Percentiles rank a stretch among this genome's conserved stretches.
Evolutionary conservation across 2,113 vertebrate genomes (phyloP).

Genomic region (Haliaeetus leucogaster): DNA sequence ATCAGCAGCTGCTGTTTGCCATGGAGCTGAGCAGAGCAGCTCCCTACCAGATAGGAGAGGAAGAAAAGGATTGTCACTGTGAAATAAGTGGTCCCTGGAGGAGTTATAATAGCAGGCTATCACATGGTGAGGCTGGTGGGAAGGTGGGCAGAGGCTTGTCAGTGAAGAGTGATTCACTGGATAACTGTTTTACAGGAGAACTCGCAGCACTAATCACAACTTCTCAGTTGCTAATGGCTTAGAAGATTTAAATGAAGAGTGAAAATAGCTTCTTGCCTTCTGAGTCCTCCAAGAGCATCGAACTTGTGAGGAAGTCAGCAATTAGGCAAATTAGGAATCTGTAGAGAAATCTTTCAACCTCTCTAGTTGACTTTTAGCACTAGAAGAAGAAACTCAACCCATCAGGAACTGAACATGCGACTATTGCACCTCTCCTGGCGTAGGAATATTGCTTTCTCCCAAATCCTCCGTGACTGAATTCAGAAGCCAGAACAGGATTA

Average conservation of each 20-base stretch:
- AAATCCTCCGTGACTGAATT: neutral
- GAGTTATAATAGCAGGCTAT: constrained; percentile 11
- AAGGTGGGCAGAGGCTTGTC: constrained; percentile 28
- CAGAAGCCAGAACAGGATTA: neutral
- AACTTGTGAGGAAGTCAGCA: neutral
- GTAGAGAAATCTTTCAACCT: neutral
- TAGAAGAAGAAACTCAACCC: neutral
- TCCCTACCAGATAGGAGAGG: neutral
- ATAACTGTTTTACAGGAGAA: constrained; percentile 26
- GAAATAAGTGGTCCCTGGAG: neutral
- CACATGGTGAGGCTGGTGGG: neutral
- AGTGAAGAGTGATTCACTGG: constrained; percentile 39
- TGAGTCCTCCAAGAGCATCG: neutral
- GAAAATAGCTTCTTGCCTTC: constrained; percentile 4
- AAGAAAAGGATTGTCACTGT: neutral
- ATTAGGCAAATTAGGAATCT: constrained; percentile 1
- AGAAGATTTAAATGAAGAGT: constrained; percentile 3
- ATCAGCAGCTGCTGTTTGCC: neutral
- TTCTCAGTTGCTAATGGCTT: constrained; percentile 19
- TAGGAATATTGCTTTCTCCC: neutral
- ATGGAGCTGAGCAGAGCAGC: neutral
- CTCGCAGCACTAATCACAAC: neutral
- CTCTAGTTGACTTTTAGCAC: neutral
- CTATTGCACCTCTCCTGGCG: neutral
- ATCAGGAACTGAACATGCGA: neutral